Conservation (phyloP, 2,113 vertebrate species). For the Zootoca vivipara region DNA sequence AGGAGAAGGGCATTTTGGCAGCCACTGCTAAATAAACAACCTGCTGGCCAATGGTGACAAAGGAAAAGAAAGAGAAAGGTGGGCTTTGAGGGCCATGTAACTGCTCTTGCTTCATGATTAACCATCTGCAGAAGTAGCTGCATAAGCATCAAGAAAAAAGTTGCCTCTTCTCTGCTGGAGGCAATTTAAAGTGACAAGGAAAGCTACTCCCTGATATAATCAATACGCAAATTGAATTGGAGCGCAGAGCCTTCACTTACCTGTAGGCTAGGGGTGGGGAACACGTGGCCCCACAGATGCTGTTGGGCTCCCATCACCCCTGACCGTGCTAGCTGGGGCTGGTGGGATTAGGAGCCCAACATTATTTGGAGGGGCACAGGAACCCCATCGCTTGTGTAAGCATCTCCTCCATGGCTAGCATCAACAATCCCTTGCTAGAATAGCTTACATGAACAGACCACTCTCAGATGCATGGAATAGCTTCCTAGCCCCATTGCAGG, state of each 20-base stretch:
- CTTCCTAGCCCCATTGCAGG: neutral
- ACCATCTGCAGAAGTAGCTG: neutral
- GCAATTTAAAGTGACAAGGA: neutral
- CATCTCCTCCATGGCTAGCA: neutral
- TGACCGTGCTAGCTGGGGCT: neutral
- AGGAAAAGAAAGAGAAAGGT: neutral
- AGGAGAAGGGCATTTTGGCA: neutral
- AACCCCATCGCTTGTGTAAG: neutral
- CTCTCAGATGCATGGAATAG: neutral
- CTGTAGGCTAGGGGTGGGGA: neutral
- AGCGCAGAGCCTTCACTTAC: neutral
- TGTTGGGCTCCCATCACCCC: neutral
- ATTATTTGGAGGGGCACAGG: neutral
- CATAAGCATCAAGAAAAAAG: neutral
- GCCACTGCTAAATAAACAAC: neutral
- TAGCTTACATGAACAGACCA: neutral
- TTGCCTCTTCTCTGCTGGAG: neutral
- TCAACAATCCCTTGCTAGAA: neutral
- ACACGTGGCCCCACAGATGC: neutral
- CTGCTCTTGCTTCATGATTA: neutral
- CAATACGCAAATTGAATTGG: no score
- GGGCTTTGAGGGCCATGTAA: neutral
- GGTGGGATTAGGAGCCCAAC: neutral
- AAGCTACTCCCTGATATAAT: no score
- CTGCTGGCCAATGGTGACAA: neutral